phyloP scores from a whole-genome alignment of 1,140 invertebrate species.

The Mercenaria mercenaria region DNA sequence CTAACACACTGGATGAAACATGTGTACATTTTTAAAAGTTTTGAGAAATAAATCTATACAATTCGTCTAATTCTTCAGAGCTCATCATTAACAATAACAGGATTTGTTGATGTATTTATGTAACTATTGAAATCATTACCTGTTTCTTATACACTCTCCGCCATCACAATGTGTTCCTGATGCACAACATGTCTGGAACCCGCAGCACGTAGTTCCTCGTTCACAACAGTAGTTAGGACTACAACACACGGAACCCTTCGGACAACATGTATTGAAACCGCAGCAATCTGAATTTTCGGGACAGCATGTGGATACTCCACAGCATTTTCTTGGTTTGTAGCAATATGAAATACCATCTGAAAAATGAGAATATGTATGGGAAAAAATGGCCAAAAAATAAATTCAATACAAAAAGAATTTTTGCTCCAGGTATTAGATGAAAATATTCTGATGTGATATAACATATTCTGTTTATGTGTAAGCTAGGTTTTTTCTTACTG shows the following conservation, averaged over 20 bases:
- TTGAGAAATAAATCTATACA: too few species aligned
- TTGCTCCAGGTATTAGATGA: not conserved
- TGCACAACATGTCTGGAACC: not conserved
- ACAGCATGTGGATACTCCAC: conserved; percentile 6
- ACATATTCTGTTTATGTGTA: not conserved
- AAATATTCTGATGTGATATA: not conserved
- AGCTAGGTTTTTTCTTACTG: not conserved
- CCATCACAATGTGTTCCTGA: not conserved
- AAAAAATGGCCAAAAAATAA: not conserved
- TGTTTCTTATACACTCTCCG: not conserved
- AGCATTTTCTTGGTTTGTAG: conserved; percentile 29
- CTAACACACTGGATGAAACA: too few species aligned
- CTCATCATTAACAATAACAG: too few species aligned
- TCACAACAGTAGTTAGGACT: conserved; percentile 20
- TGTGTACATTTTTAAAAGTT: too few species aligned
- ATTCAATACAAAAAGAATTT: not conserved
- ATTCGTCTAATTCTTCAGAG: too few species aligned
- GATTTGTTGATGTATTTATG: too few species aligned
- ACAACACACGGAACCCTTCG: not conserved
- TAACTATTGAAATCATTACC: too few species aligned
- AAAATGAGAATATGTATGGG: too few species aligned
- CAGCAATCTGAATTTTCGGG: conserved; percentile 5
- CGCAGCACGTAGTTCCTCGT: conserved; percentile 9
- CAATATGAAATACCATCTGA: conserved; percentile 27
- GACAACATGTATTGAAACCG: conserved; percentile 22